Evolutionary conservation across 2,113 vertebrate species (phyloP).

Genomic region (Lycocorax pyrrhopterus): DNA sequence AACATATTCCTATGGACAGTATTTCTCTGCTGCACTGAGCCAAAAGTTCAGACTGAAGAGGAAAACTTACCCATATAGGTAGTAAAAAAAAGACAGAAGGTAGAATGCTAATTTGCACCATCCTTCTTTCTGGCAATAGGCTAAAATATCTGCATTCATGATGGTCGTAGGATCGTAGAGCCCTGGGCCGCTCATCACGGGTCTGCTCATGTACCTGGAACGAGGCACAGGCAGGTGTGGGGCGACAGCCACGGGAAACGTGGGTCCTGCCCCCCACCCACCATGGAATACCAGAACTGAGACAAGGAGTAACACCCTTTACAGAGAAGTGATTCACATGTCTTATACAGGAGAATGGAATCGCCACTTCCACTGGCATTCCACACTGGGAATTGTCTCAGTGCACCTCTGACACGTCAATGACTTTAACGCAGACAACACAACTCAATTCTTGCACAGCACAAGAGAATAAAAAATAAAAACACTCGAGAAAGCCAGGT

Average conservation of each 20-base stretch:
- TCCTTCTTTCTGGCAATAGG: slow-evolving; percentile 98
- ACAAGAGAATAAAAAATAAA: not conserved
- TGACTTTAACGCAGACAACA: rapidly evolving
- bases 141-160: slow-evolving; percentile 98
- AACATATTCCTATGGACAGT: not conserved
- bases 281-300: not conserved
- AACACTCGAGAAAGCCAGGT: not conserved
- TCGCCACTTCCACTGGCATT: not conserved
- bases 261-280: not conserved
- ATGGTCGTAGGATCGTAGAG: slow-evolving; percentile 98
- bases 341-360: not conserved
- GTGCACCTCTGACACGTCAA: rapidly evolving
- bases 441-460: not conserved
- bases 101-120: slow-evolving; percentile 99
- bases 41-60: not conserved
- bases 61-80: slow-evolving; percentile 90
- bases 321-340: not conserved
- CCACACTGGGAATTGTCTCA: rapidly evolving
- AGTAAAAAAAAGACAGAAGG: slow-evolving; percentile 99
- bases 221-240: not conserved
- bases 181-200: slow-evolving; percentile 96
- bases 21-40: not conserved
- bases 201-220: slow-evolving; percentile 92
- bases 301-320: not conserved
- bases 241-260: not conserved